Conservation (phyloP, 1,140 invertebrate genomes). For the Oedothorax gibbosus region DNA sequence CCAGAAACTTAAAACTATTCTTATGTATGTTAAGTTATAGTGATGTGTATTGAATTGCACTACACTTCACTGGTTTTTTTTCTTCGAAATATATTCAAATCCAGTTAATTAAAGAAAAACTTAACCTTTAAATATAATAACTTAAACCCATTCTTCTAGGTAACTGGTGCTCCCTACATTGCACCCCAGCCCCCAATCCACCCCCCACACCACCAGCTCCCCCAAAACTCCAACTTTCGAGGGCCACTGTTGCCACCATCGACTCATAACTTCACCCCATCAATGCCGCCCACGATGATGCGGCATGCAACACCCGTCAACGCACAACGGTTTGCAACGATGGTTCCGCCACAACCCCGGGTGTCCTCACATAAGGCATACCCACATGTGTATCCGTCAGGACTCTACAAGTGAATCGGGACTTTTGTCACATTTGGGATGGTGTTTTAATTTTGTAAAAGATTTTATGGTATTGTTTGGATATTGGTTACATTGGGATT, state of each 20-base stretch:
- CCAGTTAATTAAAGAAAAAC: neutral
- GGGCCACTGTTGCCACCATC: constrained; percentile 29
- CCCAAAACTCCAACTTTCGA: neutral
- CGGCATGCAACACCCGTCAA: constrained; percentile 24
- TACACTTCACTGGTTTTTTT: neutral
- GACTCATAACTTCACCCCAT: constrained; percentile 31
- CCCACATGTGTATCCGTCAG: constrained; percentile 40
- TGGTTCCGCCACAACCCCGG: constrained; percentile 40
- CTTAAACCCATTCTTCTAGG: constrained; percentile 4
- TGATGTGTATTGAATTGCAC: too few species aligned
- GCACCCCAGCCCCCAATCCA: constrained; percentile 3
- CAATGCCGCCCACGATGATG: constrained; percentile 25
- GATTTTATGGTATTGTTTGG: too few species aligned
- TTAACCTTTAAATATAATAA: neutral
- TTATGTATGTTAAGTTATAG: too few species aligned
- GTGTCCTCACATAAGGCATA: constrained; percentile 22
- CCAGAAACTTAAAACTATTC: too few species aligned
- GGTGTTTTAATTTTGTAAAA: too few species aligned
- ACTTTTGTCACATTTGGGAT: neutral
- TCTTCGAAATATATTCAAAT: neutral
- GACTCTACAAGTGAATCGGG: constrained; percentile 28
- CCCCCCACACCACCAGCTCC: neutral
- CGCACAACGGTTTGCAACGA: constrained; percentile 48
- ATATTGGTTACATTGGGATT: too few species aligned
- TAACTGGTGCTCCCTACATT: constrained; percentile 30